Conservation (phyloP, 2,888 invertebrate genomes). For the Microchrysa polita region DNA sequence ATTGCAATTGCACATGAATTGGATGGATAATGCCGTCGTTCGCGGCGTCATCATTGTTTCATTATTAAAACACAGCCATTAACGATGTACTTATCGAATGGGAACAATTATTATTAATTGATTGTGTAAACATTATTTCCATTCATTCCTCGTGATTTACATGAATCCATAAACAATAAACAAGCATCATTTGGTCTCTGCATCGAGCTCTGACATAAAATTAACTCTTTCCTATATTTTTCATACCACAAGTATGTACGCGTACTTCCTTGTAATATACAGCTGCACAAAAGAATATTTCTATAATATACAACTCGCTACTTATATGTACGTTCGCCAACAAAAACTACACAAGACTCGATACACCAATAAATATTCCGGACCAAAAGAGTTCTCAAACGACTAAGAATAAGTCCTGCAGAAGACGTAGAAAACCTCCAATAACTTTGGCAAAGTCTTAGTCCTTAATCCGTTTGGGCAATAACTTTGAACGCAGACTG, state of each 20-base stretch:
- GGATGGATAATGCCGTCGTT: neutral
- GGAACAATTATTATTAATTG: conserved; percentile 42
- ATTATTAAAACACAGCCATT: conserved; percentile 31
- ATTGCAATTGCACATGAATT: conserved; percentile 16
- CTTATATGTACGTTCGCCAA: too few relatives aligned
- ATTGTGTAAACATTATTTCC: conserved; percentile 35
- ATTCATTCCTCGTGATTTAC: conserved; percentile 23
- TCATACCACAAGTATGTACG: neutral
- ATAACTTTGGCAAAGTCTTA: conserved; percentile 44
- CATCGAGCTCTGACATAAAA: neutral
- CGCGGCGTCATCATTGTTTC: conserved; percentile 27
- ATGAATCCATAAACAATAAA: conserved; percentile 14
- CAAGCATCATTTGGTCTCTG: conserved; percentile 11
- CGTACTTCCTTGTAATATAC: too few relatives aligned
- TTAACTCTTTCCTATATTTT: neutral
- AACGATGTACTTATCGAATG: conserved; percentile 37
- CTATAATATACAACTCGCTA: conserved; percentile 14
- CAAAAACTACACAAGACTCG: conserved; percentile 7
- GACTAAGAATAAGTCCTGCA: neutral
- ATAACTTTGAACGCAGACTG: conserved; percentile 48
- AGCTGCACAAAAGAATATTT: neutral
- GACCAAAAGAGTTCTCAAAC: conserved; percentile 25
- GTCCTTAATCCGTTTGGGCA: conserved; percentile 47
- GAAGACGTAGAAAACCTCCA: conserved; percentile 29
- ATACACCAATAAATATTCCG: conserved; percentile 33